Evolutionary conservation across 2,888 invertebrate species (phyloP).

Genomic region (Spisula subtruncata): DNA sequence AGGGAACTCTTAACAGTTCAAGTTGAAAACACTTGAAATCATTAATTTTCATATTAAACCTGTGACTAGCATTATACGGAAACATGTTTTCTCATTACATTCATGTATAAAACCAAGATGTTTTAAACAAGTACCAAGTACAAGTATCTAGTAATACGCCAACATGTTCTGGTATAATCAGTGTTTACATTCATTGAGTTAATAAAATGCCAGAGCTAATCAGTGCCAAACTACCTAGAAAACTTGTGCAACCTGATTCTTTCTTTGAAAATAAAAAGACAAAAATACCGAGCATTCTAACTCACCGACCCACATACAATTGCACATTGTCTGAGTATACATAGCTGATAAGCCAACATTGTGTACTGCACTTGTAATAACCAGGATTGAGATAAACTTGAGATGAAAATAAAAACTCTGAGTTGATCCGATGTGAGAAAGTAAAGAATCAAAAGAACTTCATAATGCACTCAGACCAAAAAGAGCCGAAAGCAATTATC

Average conservation of each 20-base stretch:
- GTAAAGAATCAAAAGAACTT: too few relatives aligned
- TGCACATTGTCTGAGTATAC: not conserved
- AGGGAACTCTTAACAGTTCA: too few relatives aligned
- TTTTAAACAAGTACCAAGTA: not conserved
- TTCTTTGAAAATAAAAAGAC: not conserved
- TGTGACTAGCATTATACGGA: too few relatives aligned
- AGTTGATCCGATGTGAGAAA: not conserved
- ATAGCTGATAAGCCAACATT: not conserved
- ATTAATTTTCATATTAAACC: too few relatives aligned
- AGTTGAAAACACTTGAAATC: too few relatives aligned
- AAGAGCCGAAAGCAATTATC: too few relatives aligned
- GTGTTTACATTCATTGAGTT: not conserved
- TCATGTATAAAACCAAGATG: too few relatives aligned
- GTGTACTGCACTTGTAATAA: not conserved
- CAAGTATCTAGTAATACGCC: not conserved
- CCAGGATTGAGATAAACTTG: not conserved
- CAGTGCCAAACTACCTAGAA: not conserved
- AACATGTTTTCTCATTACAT: too few relatives aligned
- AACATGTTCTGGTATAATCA: not conserved
- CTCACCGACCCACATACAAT: not conserved
- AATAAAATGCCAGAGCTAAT: not conserved
- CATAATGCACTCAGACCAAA: too few relatives aligned
- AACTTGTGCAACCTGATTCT: not conserved
- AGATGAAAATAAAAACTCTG: not conserved
- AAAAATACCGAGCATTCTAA: slow-evolving; percentile 10